These are phyloP conservation scores for Dichetophora obliterata DNA, from an alignment of 2,888 invertebrate genomes.

Conservation along the genomic window DNA sequence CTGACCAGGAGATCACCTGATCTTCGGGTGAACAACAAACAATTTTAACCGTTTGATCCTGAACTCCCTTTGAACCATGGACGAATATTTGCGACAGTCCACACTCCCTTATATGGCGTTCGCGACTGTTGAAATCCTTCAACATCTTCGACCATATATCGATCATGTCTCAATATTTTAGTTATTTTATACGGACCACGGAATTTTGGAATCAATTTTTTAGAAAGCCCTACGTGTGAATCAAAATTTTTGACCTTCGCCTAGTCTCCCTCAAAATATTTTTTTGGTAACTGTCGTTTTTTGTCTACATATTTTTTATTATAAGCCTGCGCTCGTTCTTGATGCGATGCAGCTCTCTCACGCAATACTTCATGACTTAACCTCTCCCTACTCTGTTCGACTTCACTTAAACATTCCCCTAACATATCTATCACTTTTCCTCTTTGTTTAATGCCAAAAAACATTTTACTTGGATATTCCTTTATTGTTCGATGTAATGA, in stretches of 20 bases:
- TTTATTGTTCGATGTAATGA: slow-evolving; percentile 38
- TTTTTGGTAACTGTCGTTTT: slow-evolving; percentile 21
- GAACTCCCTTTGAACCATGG: too few species aligned
- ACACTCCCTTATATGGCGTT: slow-evolving; percentile 39
- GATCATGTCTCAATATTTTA: too few species aligned
- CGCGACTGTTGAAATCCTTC: slow-evolving; percentile 41
- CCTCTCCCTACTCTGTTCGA: neutral
- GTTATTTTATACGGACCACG: too few species aligned
- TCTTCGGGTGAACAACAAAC: neutral
- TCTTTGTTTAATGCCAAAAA: slow-evolving; percentile 44
- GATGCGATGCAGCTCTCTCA: too few species aligned
- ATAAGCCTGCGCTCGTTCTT: slow-evolving; percentile 24
- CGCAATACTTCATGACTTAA: slow-evolving; percentile 1
- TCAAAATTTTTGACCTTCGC: slow-evolving; percentile 43
- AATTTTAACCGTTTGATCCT: slow-evolving; percentile 5
- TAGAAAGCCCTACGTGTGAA: too few species aligned
- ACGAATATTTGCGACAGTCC: slow-evolving; percentile 38
- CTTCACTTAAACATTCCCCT: slow-evolving; percentile 36
- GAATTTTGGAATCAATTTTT: too few species aligned
- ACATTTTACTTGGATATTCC: slow-evolving; percentile 43
- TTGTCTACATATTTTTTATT: too few species aligned
- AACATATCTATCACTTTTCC: slow-evolving; percentile 39
- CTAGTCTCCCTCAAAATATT: slow-evolving; percentile 25
- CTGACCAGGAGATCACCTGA: too few species aligned
- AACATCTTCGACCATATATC: slow-evolving; percentile 37